Evolutionary conservation across 2,888 invertebrate species (phyloP).

Genomic region (Hypena proboscidalis): DNA sequence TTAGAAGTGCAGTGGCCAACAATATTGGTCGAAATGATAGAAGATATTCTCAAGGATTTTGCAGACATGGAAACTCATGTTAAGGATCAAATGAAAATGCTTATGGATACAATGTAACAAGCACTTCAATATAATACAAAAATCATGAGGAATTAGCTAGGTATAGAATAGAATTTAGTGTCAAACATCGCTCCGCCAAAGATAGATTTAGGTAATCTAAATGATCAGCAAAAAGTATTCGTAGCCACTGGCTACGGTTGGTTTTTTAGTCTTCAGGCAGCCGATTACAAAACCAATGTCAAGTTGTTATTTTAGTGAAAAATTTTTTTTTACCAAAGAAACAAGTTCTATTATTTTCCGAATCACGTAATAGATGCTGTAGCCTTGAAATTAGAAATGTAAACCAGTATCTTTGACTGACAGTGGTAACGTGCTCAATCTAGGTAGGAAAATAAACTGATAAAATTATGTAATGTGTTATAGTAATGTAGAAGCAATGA

Average conservation of each 20-base stretch:
- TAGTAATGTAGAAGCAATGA: constrained; percentile 14
- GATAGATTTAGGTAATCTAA: neutral
- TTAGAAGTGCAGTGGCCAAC: constrained; percentile 92
- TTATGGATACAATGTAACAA: constrained; percentile 69
- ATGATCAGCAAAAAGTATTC: too few species aligned
- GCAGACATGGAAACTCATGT: constrained; percentile 93
- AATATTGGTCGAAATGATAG: constrained; percentile 91
- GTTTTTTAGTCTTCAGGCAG: too few species aligned
- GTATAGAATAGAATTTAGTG: constrained; percentile 33
- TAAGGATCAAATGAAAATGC: constrained; percentile 87
- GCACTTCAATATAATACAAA: constrained; percentile 3
- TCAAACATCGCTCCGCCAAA: constrained; percentile 37
- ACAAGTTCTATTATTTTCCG: neutral
- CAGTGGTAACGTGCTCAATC: constrained; percentile 42
- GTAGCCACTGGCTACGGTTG: too few species aligned
- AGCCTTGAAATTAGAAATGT: too few species aligned
- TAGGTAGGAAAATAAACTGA: constrained; percentile 30
- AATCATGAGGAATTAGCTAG: constrained; percentile 11
- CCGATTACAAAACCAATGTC: too few species aligned
- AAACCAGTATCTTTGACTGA: constrained; percentile 33
- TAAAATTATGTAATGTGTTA: constrained; percentile 23
- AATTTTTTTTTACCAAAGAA: neutral
- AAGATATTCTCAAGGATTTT: constrained; percentile 91
- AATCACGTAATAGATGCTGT: too few species aligned
- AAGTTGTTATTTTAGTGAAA: neutral